Evolutionary conservation across 2,888 invertebrate species (phyloP).

Genomic region (Drosophila testacea): DNA sequence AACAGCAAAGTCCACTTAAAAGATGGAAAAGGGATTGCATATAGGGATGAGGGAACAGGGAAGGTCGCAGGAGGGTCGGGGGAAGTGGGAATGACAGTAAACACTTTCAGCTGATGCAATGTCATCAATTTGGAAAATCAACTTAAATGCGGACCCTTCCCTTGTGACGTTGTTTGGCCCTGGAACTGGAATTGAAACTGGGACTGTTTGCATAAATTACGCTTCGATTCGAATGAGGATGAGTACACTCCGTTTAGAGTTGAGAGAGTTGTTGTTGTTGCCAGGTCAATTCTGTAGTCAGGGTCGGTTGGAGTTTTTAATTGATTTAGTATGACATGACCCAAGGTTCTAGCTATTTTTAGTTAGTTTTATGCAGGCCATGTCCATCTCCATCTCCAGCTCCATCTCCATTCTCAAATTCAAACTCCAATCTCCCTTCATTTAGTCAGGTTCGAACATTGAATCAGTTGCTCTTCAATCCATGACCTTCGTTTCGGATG

Average conservation of each 20-base stretch:
- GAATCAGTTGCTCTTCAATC: slow-evolving; percentile 28
- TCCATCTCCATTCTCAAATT: background rate
- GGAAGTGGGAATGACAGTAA: slow-evolving; percentile 30
- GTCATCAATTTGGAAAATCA: slow-evolving; percentile 76
- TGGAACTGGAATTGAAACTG: slow-evolving; percentile 2
- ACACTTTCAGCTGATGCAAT: slow-evolving; percentile 69
- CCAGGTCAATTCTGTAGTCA: slow-evolving; percentile 15
- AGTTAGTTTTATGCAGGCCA: slow-evolving; percentile 21
- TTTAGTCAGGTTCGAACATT: slow-evolving; percentile 15
- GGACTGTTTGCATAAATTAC: slow-evolving; percentile 58
- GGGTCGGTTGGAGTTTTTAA: slow-evolving; percentile 44
- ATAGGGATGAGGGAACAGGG: background rate
- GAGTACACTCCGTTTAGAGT: background rate
- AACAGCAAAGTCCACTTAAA: slow-evolving; percentile 51
- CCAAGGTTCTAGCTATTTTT: slow-evolving; percentile 25
- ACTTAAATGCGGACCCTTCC: slow-evolving; percentile 44
- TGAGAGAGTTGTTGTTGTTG: background rate
- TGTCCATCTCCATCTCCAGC: background rate
- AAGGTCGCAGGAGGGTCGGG: background rate
- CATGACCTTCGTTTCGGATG: slow-evolving; percentile 67
- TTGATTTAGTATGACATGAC: slow-evolving; percentile 60
- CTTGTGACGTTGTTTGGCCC: background rate
- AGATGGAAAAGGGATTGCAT: slow-evolving; percentile 3
- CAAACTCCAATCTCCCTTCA: background rate
- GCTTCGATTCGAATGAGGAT: slow-evolving; percentile 14